A percentile compares a stretch with the other conserved stretches of the same genome.
Conservation (phyloP, 1,140 invertebrate species). For the Drosophila parabipectinata region DNA sequence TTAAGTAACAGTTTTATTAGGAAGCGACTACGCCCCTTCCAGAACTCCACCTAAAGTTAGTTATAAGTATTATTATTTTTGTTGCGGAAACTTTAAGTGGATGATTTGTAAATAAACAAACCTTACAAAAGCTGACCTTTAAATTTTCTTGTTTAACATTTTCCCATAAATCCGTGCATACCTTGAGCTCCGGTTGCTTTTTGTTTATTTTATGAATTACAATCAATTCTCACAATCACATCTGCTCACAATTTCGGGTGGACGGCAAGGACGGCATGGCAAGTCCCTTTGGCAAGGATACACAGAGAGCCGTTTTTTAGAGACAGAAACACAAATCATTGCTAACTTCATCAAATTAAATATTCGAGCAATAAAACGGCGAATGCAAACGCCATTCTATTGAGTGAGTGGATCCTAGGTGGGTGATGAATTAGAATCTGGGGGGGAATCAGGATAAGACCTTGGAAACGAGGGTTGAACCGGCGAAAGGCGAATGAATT, state of each 20-base stretch:
- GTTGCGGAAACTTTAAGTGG: background rate
- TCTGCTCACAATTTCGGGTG: conserved; percentile 57
- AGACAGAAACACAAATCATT: conserved; percentile 71
- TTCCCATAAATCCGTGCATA: conserved; percentile 3
- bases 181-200: background rate
- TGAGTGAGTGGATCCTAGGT: conserved; percentile 9
- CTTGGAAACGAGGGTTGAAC: conserved; percentile 40
- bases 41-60: background rate
- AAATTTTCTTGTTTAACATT: background rate
- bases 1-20: conserved; percentile 13
- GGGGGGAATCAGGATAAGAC: conserved; percentile 22
- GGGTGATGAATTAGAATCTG: conserved; percentile 48
- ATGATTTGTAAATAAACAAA: background rate
- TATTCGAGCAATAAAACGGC: conserved; percentile 75
- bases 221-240: conserved; percentile 51
- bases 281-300: conserved; percentile 51
- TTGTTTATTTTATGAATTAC: conserved; percentile 56
- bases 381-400: conserved; percentile 70
- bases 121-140: background rate
- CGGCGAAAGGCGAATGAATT: conserved; percentile 31
- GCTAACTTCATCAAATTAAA: conserved; percentile 81
- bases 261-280: background rate
- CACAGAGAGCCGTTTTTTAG: conserved; percentile 25
- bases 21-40: background rate
- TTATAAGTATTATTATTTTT: background rate